phyloP scores from a whole-genome alignment of 2,113 vertebrate genomes.

The Leuciscus idus region DNA sequence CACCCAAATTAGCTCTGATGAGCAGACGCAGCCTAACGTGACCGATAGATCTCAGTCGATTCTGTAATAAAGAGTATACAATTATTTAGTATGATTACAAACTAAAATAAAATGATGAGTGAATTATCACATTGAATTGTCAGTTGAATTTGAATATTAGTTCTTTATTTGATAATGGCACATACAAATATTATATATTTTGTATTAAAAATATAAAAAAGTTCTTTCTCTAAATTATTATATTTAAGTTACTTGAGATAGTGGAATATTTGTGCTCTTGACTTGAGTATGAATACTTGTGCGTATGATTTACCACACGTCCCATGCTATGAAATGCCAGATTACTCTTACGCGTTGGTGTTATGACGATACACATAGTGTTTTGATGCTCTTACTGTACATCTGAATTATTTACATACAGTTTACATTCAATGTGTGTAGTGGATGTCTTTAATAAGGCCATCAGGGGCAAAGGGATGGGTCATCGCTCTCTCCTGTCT shows the following conservation, averaged over 20 bases:
- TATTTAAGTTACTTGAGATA: background rate
- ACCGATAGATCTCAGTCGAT: slow-evolving; percentile 52
- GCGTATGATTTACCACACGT: background rate
- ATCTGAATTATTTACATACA: slow-evolving; percentile 47
- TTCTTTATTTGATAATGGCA: background rate
- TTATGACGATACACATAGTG: background rate
- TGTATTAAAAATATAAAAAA: background rate
- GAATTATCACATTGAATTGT: slow-evolving; percentile 20
- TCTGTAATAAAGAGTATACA: slow-evolving; percentile 48
- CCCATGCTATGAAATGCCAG: background rate
- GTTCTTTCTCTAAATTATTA: background rate
- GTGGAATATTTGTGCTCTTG: background rate
- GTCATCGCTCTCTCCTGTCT: slow-evolving; percentile 53
- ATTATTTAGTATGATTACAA: slow-evolving; percentile 47
- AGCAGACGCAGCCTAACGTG: slow-evolving; percentile 59
- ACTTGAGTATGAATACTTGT: background rate
- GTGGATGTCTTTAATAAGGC: slow-evolving; percentile 57
- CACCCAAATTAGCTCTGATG: slow-evolving; percentile 63
- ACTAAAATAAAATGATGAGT: slow-evolving; percentile 13
- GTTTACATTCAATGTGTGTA: slow-evolving; percentile 17
- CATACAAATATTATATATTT: background rate
- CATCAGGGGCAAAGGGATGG: slow-evolving; percentile 56
- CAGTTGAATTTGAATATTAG: background rate
- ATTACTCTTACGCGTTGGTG: background rate
- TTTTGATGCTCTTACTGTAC: slow-evolving; percentile 19